These are phyloP conservation scores for Oncorhynchus mykiss DNA, from an alignment of 2,113 vertebrate species.

Conservation along the genomic window DNA sequence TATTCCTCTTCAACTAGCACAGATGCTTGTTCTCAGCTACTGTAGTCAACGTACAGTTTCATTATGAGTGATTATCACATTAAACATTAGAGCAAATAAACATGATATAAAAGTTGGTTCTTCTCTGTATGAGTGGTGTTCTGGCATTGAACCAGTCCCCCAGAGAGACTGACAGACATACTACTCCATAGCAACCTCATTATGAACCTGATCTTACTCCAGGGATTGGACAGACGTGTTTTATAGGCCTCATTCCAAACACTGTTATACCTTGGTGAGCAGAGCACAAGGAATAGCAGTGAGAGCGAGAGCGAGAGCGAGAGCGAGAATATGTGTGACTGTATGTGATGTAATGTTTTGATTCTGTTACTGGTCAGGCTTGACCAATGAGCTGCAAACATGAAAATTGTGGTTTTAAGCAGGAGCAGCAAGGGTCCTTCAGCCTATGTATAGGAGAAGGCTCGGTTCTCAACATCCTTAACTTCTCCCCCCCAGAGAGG, in stretches of 20 bases:
- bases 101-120: not conserved
- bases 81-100: not conserved
- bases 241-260: not conserved
- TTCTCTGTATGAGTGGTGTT: not conserved
- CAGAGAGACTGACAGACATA: not conserved
- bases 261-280: not conserved
- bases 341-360: no score
- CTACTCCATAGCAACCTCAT: not conserved
- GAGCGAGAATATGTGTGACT: no score
- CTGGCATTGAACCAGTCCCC: not conserved
- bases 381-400: no score
- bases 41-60: no score
- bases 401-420: no score
- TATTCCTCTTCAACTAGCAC: not conserved
- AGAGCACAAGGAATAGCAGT: not conserved
- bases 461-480: no score
- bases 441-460: no score
- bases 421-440: no score
- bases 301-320: no score
- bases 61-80: no score
- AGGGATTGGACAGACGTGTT: conserved; percentile 3
- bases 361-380: no score
- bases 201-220: not conserved
- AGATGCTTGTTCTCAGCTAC: not conserved
- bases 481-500: no score